Base-by-base conservation (phyloP, 2,888 invertebrate species). In the Eilema caniola region DNA sequence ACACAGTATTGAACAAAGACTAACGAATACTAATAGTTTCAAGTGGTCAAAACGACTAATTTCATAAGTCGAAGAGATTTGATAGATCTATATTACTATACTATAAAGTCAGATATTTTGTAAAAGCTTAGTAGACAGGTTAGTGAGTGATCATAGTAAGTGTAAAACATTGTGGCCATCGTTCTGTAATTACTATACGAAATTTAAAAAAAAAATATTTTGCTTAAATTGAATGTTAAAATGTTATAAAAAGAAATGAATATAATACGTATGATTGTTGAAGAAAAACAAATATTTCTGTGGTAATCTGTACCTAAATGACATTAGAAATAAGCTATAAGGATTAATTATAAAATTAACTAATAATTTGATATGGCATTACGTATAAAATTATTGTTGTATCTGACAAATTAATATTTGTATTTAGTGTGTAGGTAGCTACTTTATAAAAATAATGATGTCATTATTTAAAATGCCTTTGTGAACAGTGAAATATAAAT, bases 241-340 rank as follows among this genome's bases (percentile, higher is more conserved):
- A 41, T 41, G 41, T 37, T 16, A 41, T 41, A 41, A 14, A 37
- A 37, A 10, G n/a, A n/a, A n/a, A 37, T 41, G 14, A 41, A 16
- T 41, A 1, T 12, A 37, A 33, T n/a, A 53, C n/a, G n/a, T 8
- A 10, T 53, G 8, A n/a, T 53, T n/a, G n/a, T 53, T 53, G 47
- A 47, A 47, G 47, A 47, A 20, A 47, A 47, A 47, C 5, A 1
- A 16, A 41, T 33, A 8, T 33, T n/a, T n/a, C n/a, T n/a, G n/a
- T n/a, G 4, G 10, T 1, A 2, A 53, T n/a, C n/a, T 53, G 8
- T 53, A 5, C 20, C 7, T 53, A 53, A 53, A n/a, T 53, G 53
- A 53, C 53, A 53, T 53, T 53, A 53, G 53, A 53, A 53, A 53
- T 53, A 53, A 53, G 53, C n/a, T 53, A n/a, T n/a, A 53, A 53